Evolutionary conservation across 2,113 vertebrate species (phyloP), one percentile per base, ranked within the genome.

Genomic region (Alexandromys fortis): DNA sequence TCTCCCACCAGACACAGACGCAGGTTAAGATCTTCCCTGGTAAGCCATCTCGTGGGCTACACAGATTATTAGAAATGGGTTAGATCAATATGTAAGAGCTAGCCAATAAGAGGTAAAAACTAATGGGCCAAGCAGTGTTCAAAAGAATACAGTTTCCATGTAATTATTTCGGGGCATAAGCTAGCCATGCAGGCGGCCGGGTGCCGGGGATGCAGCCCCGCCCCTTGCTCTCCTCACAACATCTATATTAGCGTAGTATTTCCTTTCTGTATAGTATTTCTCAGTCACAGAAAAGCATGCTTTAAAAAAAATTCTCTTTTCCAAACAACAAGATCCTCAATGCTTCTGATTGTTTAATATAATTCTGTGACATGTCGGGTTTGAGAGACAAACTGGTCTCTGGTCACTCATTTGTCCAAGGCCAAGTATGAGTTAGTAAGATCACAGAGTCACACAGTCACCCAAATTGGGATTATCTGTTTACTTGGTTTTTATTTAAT

Each of bases 211-310:
- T 3, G 42, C 42, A 42, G 42, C 42, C 42, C 42, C 3, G 42
- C 42, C 42, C 42, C 42, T 42, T 42, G 42, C 42, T 42, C 42
- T 42, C 42, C 42, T 42, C 42, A 42, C 42, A 42, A 42, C 42
- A 42, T 42, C 42, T 96, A 93, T 49, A 88, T 86, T 94, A 94
- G 70, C 72, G 75, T 63, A 96, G 90, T 88, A 97, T 93, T 97
- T 95, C 49, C 88, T 86, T 90, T 35, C 30, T 86, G 38, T 61
- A 70, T 68, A 96, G 88, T 88, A 97, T 90, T 97, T 90, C 86
- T 70, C 85, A 96, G 55, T 14, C 73, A 95, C 42, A 90, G 76
- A 87, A 95, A 93, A 94, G 61, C n/a, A 81, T 12, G 8, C n/a
- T 85, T 92, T 92, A 76, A 67, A 3, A 13, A 81, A 49, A 52